phyloP scores from a whole-genome alignment of 2,797 vertebrate species.

The Sebastes reedi region DNA sequence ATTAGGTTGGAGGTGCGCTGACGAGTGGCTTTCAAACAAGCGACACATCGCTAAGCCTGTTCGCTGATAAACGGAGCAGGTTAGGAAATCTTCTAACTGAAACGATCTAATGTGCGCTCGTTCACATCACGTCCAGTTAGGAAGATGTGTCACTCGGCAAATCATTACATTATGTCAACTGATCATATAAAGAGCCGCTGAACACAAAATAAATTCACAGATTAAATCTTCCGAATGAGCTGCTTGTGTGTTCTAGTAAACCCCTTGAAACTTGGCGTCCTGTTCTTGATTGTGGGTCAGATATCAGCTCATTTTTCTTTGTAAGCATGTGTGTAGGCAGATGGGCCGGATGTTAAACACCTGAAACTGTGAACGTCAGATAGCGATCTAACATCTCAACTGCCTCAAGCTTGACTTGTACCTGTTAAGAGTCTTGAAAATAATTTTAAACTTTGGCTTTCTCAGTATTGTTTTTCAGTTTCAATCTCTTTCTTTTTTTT shows the following conservation, averaged over 20 bases:
- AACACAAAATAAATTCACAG: not conserved
- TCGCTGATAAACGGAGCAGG: no score
- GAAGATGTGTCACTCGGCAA: rapidly evolving
- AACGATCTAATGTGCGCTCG: no score
- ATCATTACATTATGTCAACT: not conserved
- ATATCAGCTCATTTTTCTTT: not conserved
- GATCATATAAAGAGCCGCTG: not conserved
- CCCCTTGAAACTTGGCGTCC: not conserved
- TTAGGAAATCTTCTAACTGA: no score
- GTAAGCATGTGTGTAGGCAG: not conserved
- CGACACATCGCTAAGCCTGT: no score
- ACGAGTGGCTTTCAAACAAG: no score
- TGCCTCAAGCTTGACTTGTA: not conserved
- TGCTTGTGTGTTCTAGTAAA: not conserved
- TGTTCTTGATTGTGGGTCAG: not conserved
- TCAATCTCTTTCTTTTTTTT: not conserved
- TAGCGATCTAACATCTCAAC: not conserved
- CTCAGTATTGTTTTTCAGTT: not conserved
- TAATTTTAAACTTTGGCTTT: not conserved
- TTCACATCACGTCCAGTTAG: no score
- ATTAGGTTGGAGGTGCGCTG: no score
- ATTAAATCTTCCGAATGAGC: not conserved
- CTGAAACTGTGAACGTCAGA: not conserved
- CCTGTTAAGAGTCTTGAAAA: not conserved
- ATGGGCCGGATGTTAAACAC: not conserved